These are phyloP conservation scores for Gracilinanus agilis DNA, from an alignment of 2,113 vertebrate species.

Conservation along the genomic window DNA sequence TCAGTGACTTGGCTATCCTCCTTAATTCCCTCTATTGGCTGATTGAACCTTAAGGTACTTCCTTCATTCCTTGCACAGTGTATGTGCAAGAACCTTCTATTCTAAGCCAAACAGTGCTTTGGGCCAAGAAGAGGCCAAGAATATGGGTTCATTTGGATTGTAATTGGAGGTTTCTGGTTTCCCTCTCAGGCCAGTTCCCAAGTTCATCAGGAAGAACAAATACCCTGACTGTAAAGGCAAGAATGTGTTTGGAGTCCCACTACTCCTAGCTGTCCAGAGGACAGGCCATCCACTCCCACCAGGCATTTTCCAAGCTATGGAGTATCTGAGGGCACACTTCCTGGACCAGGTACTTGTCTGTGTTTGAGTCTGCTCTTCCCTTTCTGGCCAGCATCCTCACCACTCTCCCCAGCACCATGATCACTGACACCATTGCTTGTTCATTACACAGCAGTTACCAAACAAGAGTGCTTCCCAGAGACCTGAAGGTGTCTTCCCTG, in stretches of 20 bases:
- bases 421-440: neutral
- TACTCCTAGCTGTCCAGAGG: slow-evolving; percentile 87
- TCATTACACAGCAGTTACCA: neutral
- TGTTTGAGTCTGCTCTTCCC: neutral
- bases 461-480: neutral
- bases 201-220: slow-evolving; percentile 86
- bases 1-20: neutral
- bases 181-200: slow-evolving; percentile 89
- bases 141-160: neutral
- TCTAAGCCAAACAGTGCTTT: neutral
- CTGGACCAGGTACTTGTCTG: slow-evolving; percentile 88
- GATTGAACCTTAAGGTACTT: neutral
- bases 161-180: slow-evolving; percentile 15
- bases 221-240: slow-evolving; percentile 86
- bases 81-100: neutral
- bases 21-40: neutral
- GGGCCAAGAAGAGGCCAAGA: neutral
- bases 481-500: neutral
- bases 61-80: neutral
- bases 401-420: neutral
- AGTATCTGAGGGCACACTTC: slow-evolving; percentile 87
- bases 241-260: slow-evolving; percentile 90
- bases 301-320: slow-evolving; percentile 89
- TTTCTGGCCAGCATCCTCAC: neutral
- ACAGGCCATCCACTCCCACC: slow-evolving; percentile 88